phyloP scores from a whole-genome alignment of 1,140 invertebrate genomes.

The Dysdera silvatica region DNA sequence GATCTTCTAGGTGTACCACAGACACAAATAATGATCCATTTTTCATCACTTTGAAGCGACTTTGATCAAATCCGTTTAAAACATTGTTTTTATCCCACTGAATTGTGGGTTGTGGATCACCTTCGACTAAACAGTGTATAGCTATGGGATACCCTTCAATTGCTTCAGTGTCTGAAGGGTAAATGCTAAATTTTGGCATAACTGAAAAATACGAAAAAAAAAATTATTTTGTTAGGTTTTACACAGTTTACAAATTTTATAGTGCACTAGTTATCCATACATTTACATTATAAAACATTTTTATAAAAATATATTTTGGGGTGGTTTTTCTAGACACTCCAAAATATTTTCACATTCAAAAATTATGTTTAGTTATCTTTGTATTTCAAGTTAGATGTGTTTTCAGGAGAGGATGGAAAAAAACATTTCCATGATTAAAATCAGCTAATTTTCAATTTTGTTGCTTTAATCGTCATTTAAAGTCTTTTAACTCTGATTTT shows the following conservation, averaged over 20 bases:
- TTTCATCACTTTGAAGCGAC: slow-evolving; percentile 58
- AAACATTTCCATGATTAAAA: too few species aligned
- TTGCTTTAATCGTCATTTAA: too few species aligned
- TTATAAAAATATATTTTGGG: too few species aligned
- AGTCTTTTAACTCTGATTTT: too few species aligned
- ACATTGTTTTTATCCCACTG: slow-evolving; percentile 80
- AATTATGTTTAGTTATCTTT: too few species aligned
- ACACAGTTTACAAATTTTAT: neutral
- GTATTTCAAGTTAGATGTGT: too few species aligned
- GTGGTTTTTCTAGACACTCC: too few species aligned
- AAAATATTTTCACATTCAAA: too few species aligned
- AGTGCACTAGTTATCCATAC: too few species aligned
- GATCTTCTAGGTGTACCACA: slow-evolving; percentile 65
- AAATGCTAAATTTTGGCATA: slow-evolving; percentile 62
- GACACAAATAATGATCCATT: slow-evolving; percentile 76
- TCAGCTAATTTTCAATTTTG: too few species aligned
- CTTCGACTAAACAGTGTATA: slow-evolving; percentile 74
- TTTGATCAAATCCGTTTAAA: slow-evolving; percentile 56
- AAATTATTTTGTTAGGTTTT: neutral
- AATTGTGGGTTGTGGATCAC: slow-evolving; percentile 76
- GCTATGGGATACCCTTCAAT: slow-evolving; percentile 63
- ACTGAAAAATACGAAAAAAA: slow-evolving; percentile 46
- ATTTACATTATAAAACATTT: too few species aligned
- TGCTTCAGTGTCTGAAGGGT: slow-evolving; percentile 65
- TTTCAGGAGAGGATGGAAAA: too few species aligned